Conservation (phyloP, 2,113 vertebrate genomes). For the Pseudolaguvia tuberculata region DNA sequence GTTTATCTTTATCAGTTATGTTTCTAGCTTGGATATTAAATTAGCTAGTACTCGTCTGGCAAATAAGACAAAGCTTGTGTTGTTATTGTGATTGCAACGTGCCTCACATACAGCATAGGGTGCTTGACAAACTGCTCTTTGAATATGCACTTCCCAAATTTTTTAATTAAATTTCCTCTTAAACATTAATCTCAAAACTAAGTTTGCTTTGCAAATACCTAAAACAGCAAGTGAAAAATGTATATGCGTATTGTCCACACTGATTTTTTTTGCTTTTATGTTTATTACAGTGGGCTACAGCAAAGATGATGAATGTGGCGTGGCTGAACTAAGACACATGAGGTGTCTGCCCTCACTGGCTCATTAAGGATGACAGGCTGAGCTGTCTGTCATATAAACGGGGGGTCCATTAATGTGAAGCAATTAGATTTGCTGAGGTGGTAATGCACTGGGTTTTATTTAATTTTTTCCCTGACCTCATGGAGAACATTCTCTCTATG, state of each 20-base stretch:
- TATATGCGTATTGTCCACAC: neutral
- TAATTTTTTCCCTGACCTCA: neutral
- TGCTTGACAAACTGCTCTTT: neutral
- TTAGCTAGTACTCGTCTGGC: neutral
- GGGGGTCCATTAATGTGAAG: constrained; percentile 8
- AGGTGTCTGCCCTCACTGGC: constrained; percentile 11
- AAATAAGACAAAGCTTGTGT: neutral
- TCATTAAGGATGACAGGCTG: constrained; percentile 28
- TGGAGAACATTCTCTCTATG: constrained; percentile 1
- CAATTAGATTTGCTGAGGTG: constrained; percentile 26
- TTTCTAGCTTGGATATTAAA: neutral
- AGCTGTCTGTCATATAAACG: constrained; percentile 32
- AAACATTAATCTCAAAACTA: neutral
- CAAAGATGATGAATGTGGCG: constrained; percentile 6
- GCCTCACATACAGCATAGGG: neutral
- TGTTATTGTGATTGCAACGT: neutral
- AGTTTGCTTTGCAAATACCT: neutral
- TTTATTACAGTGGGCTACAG: constrained; percentile 25
- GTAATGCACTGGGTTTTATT: constrained; percentile 12
- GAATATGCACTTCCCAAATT: neutral
- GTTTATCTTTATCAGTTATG: neutral
- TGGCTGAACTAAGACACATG: constrained; percentile 13
- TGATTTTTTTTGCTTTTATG: constrained; percentile 1
- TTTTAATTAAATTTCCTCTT: neutral
- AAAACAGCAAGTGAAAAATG: neutral